Evolutionary conservation across 2,888 invertebrate genomes (phyloP).

Genomic region (Scelioninae gen. 2): DNA sequence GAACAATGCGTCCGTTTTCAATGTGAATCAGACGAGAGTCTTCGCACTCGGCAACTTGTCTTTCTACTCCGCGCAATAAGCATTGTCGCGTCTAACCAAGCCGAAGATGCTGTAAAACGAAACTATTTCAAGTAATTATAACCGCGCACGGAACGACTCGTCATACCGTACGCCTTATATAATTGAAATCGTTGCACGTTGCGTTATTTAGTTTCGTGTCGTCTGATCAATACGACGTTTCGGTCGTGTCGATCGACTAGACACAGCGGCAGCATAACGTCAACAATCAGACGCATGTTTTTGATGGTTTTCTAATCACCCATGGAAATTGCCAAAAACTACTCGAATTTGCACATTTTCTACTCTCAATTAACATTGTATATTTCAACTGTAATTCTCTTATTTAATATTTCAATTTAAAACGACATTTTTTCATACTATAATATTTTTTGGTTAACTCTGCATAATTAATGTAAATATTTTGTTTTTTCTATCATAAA

Average conservation of each 20-base stretch:
- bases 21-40: constrained; percentile 66
- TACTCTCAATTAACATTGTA: too few species aligned
- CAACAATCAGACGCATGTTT: not conserved
- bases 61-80: constrained; percentile 65
- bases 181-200: constrained; percentile 62
- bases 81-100: constrained; percentile 49
- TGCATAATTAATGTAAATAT: too few species aligned
- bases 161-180: constrained; percentile 66
- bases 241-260: too few species aligned
- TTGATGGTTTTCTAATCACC: not conserved
- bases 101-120: constrained; percentile 68
- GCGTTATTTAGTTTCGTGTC: not conserved
- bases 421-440: too few species aligned
- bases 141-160: constrained; percentile 61
- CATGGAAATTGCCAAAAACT: too few species aligned
- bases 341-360: too few species aligned
- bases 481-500: too few species aligned
- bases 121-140: constrained; percentile 69
- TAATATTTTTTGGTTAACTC: too few species aligned
- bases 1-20: constrained; percentile 67
- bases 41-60: constrained; percentile 62
- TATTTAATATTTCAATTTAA: too few species aligned
- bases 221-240: not conserved
- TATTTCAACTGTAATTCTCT: too few species aligned
- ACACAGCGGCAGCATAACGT: not conserved